Conservation (phyloP, 2,113 vertebrate species). For the Nicator chloris region DNA sequence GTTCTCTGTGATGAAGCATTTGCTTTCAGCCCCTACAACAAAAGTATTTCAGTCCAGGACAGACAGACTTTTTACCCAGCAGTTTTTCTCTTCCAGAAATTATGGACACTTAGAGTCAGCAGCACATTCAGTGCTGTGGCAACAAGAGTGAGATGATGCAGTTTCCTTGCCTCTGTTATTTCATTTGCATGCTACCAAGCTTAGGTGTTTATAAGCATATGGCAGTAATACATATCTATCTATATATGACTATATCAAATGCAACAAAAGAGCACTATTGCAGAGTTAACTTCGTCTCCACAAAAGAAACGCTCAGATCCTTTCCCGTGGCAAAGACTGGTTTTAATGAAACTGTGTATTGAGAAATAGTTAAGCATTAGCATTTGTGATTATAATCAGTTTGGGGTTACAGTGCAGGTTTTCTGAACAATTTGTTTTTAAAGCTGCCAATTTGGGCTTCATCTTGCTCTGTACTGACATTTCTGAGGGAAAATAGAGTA, state of each 20-base stretch:
- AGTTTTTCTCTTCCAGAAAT: slow-evolving; percentile 71
- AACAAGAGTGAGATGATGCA: not conserved
- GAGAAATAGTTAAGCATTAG: slow-evolving; percentile 68
- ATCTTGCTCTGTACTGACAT: slow-evolving; percentile 55
- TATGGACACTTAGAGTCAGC: slow-evolving; percentile 30
- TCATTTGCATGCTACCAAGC: slow-evolving; percentile 67
- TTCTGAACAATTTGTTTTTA: slow-evolving; percentile 59
- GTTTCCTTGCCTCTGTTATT: slow-evolving; percentile 50
- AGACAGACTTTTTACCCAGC: not conserved
- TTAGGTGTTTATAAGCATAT: slow-evolving; percentile 58
- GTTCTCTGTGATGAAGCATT: not conserved
- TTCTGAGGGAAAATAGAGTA: slow-evolving; percentile 17
- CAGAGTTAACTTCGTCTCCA: slow-evolving; percentile 67
- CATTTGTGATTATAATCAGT: slow-evolving; percentile 65
- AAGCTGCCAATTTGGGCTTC: slow-evolving; percentile 59
- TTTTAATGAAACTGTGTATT: slow-evolving; percentile 68
- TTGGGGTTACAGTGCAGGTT: slow-evolving; percentile 63
- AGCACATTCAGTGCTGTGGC: not conserved
- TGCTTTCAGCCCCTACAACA: not conserved
- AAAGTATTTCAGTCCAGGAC: not conserved
- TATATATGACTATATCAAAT: slow-evolving; percentile 49
- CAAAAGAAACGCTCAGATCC: slow-evolving; percentile 40
- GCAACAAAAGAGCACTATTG: slow-evolving; percentile 52
- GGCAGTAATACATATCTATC: slow-evolving; percentile 52
- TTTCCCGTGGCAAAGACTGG: slow-evolving; percentile 66